phyloP scores from a whole-genome alignment of 2,113 vertebrate species.

The Entosphenus tridentatus region DNA sequence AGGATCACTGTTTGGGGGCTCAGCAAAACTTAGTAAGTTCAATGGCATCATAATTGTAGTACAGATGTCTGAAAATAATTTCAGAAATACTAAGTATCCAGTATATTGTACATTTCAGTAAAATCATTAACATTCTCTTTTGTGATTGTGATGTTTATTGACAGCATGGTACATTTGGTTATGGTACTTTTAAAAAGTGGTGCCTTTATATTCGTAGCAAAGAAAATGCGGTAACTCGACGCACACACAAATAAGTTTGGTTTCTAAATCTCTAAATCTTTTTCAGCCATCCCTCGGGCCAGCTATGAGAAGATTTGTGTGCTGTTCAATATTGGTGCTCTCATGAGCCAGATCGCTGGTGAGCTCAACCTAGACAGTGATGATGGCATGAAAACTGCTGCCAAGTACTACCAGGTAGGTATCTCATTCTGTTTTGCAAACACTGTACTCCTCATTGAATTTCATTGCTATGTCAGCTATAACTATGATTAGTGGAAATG shows the following conservation, averaged over 20 bases:
- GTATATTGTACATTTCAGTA: slow-evolving; percentile 7
- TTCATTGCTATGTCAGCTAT: no score
- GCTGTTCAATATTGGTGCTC: slow-evolving; percentile 69
- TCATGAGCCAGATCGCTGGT: slow-evolving; percentile 86
- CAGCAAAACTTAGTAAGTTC: slow-evolving; percentile 72
- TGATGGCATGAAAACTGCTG: slow-evolving; percentile 69
- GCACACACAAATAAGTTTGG: no score
- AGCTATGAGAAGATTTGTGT: slow-evolving; percentile 95
- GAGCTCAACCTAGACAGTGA: slow-evolving; percentile 93
- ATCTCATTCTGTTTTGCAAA: neutral
- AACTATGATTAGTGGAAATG: no score
- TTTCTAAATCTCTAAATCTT: no score
- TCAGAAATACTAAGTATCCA: slow-evolving; percentile 10
- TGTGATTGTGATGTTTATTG: slow-evolving; percentile 9
- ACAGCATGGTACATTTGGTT: no score
- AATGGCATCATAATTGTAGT: no score
- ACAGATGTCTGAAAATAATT: no score
- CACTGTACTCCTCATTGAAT: no score
- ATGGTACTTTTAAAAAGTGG: no score
- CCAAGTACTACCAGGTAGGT: slow-evolving; percentile 76
- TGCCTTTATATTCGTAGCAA: no score
- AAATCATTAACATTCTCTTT: slow-evolving; percentile 7
- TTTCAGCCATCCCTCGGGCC: slow-evolving; percentile 60
- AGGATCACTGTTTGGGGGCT: slow-evolving; percentile 87
- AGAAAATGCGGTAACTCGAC: no score